Conservation (phyloP, 1,140 invertebrate species). For the Thaumetopoea pityocampa region DNA sequence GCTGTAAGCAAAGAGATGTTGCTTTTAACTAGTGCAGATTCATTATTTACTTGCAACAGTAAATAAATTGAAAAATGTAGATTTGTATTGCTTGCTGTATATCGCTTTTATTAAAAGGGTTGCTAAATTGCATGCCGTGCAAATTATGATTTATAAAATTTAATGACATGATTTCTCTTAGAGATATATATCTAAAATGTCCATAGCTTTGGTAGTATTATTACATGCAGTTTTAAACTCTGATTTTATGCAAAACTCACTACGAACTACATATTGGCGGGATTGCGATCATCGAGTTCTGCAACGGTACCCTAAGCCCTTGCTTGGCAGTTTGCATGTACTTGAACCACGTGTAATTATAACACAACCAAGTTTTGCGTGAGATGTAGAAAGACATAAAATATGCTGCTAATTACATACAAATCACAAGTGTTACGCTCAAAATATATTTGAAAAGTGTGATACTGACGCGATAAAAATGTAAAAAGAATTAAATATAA, state of each 20-base stretch:
- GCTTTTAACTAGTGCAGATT: too few relatives aligned
- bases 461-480: conserved; percentile 40
- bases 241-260: conserved; percentile 52
- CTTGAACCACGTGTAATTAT: conserved; percentile 59
- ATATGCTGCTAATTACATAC: conserved; percentile 61
- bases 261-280: conserved; percentile 48
- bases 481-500: conserved; percentile 41
- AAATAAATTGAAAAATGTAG: too few relatives aligned
- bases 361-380: conserved; percentile 49
- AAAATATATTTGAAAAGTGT: conserved; percentile 44
- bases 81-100: too few relatives aligned
- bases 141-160: too few relatives aligned
- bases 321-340: conserved; percentile 54
- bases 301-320: conserved; percentile 29
- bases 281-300: conserved; percentile 69
- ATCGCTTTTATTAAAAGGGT: too few relatives aligned
- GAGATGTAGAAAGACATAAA: conserved; percentile 46
- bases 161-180: too few relatives aligned
- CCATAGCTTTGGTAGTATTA: not conserved
- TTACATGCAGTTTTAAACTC: conserved; percentile 1
- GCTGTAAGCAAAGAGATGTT: too few relatives aligned
- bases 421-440: conserved; percentile 61
- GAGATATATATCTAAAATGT: too few relatives aligned
- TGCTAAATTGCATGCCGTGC: too few relatives aligned
- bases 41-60: too few relatives aligned